Evolutionary conservation across 2,113 vertebrate species (phyloP).

Genomic region (Ardeotis arabs): DNA sequence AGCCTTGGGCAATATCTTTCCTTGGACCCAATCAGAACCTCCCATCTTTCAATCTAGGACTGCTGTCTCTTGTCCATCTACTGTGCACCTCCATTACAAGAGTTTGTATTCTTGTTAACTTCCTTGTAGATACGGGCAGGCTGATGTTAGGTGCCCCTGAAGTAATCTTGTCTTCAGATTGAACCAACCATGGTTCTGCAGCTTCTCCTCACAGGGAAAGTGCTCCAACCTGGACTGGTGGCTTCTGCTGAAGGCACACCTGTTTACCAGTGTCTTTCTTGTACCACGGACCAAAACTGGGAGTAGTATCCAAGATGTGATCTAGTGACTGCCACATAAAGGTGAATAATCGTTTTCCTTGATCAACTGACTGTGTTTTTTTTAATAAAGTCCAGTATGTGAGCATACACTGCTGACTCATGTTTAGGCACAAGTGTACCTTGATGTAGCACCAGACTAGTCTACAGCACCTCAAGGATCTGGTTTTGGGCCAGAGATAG

Average conservation of each 20-base stretch:
- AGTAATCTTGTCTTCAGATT: neutral
- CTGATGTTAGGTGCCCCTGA: neutral
- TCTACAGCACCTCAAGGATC: neutral
- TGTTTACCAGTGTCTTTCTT: neutral
- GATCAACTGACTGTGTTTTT: neutral
- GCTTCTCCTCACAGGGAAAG: neutral
- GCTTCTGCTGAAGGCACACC: neutral
- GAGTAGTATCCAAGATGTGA: neutral
- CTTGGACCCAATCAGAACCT: neutral
- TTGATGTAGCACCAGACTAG: neutral
- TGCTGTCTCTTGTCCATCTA: neutral
- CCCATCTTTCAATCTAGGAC: neutral
- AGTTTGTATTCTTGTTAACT: neutral
- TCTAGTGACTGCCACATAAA: neutral
- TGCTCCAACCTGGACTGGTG: neutral
- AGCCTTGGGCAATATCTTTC: neutral
- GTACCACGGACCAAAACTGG: neutral
- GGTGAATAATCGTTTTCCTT: neutral
- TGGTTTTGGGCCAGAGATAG: neutral
- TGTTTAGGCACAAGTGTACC: neutral
- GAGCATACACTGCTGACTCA: neutral
- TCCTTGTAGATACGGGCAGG: neutral
- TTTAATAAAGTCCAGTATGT: neutral
- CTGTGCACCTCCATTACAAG: fast-evolving
- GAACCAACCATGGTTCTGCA: neutral